A percentile compares a stretch with the other conserved stretches of the same genome.
Evolutionary conservation across 2,888 invertebrate genomes (phyloP).

Genomic region (Volucella zonaria): DNA sequence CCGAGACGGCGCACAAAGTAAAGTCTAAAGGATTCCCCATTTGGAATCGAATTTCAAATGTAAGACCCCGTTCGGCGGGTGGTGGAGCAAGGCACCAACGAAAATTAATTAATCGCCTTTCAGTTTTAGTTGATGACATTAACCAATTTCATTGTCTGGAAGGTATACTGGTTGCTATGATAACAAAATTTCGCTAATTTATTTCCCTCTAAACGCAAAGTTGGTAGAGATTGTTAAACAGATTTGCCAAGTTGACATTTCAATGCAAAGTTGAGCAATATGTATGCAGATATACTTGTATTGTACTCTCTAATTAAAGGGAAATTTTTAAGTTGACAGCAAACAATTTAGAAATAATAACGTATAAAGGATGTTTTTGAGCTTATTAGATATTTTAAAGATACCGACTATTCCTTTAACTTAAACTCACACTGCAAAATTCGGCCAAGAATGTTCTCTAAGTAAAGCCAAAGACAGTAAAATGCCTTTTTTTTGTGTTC

Average conservation of each 20-base stretch:
- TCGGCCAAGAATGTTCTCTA: no score
- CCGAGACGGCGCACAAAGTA: neutral
- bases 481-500: no score
- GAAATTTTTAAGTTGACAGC: no score
- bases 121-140: neutral
- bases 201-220: slow-evolving; percentile 16
- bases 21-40: slow-evolving; percentile 39
- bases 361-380: no score
- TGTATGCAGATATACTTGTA: no score
- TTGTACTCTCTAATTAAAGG: no score
- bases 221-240: slow-evolving; percentile 22
- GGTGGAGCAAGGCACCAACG: neutral
- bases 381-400: no score
- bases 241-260: slow-evolving; percentile 1
- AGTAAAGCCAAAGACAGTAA: no score
- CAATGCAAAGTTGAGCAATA: neutral
- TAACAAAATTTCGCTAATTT: slow-evolving; percentile 23
- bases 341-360: no score
- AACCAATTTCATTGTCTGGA: neutral
- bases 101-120: slow-evolving; percentile 62
- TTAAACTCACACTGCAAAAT: no score
- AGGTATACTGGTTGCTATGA: neutral
- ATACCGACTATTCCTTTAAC: no score
- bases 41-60: slow-evolving; percentile 53
- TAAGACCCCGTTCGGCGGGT: neutral